phyloP scores from a whole-genome alignment of 2,888 invertebrate species.

The Leptinotarsa haldemani region DNA sequence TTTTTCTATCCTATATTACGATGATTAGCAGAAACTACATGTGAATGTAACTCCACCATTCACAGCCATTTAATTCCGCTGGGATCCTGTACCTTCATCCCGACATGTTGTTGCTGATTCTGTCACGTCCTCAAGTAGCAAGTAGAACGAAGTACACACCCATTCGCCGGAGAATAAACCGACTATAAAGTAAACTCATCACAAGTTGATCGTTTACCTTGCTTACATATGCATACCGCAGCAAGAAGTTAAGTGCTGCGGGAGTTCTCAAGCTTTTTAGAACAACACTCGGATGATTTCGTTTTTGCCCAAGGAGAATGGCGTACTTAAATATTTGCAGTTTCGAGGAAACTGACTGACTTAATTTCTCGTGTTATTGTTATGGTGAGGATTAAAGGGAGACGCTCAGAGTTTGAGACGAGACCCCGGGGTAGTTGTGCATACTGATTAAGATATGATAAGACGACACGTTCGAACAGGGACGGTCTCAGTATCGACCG shows the following conservation, averaged over 20 bases:
- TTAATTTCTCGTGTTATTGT: constrained; percentile 29
- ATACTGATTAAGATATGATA: constrained; percentile 38
- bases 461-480: constrained; percentile 22
- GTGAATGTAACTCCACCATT: neutral
- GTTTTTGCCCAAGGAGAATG: constrained; percentile 19
- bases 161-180: constrained; percentile 19
- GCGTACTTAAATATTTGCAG: constrained; percentile 21
- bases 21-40: too few relatives aligned
- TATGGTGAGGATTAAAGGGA: constrained; percentile 22
- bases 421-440: constrained; percentile 31
- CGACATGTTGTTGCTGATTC: constrained; percentile 5
- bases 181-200: constrained; percentile 52
- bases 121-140: constrained; percentile 12
- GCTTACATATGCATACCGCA: constrained; percentile 52
- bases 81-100: neutral
- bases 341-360: constrained; percentile 22
- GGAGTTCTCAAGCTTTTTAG: constrained; percentile 16
- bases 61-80: neutral
- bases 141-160: constrained; percentile 13
- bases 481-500: neutral
- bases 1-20: too few relatives aligned
- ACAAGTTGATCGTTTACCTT: constrained; percentile 50
- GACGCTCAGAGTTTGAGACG: constrained; percentile 5
- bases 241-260: constrained; percentile 21
- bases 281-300: constrained; percentile 24